Base-by-base conservation (phyloP, 23 tunicate genomes). In the Ascidia mentula region DNA sequence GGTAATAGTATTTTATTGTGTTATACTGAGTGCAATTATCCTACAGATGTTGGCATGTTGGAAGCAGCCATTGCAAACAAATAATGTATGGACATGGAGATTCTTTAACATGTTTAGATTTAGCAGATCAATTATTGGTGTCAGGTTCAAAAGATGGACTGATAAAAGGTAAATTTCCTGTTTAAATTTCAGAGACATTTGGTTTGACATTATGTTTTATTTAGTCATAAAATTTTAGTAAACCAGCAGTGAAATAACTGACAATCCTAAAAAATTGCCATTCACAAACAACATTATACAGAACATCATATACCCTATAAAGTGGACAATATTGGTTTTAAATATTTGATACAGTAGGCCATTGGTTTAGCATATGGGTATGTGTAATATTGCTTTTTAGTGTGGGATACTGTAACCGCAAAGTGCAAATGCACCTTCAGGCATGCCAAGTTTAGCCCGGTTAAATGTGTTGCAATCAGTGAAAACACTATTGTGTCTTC, bases 141-240 rank as follows among this genome's bases (percentile, higher is more conserved):
- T 89, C 95, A 26, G 95, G 88, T 8, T 74, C 95, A 46, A 77
- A 77, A 45, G 95, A 89, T 77, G 95, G 95, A 32, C 82, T 83
- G 26, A 78, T 89, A 6, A 89, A 89, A 84, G 70, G 85, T 81
- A 36, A 5, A 36, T 36, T 6, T 22, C 46, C 18, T 40, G 22
- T 34, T 17, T 78, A 26, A 28, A 3, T 53, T 53, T 53, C 28
- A 9, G 15, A 42, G 53, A 9, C 12, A 9, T 42, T 42, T n/a
- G n/a, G 12, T 42, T 42, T 42, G 53, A 42, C 53, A 42, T 42
- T n/a, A n/a, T n/a, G n/a, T n/a, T n/a, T n/a, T n/a, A n/a, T n/a
- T n/a, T n/a, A n/a, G n/a, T n/a, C n/a, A n/a, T n/a, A n/a, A n/a
- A n/a, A n/a, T n/a, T n/a, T n/a, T n/a, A n/a, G n/a, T n/a, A n/a